Base-by-base conservation (phyloP, 2,113 vertebrate species). In the Grantiella picta region DNA sequence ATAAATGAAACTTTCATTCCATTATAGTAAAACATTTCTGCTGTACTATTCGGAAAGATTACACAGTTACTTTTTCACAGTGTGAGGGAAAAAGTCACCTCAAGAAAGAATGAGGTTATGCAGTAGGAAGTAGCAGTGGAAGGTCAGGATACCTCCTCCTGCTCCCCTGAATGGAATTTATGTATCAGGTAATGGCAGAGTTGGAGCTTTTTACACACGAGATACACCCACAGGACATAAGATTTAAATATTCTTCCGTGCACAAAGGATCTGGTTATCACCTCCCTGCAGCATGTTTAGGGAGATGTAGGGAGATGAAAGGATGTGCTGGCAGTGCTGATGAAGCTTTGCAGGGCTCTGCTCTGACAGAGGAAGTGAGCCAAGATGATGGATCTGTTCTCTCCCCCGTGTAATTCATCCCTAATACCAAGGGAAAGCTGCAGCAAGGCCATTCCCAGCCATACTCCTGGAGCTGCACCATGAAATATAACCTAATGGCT, bases 11-110 rank as follows among this genome's bases (percentile, higher is more conserved):
- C 11, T 25, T 80, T 72, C 15, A 29, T 35, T 57, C 21, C 17
- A 36, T 27, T 59, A 11, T 9, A 57, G 19, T 56, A 56, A 92
- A 88, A 82, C 11, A 44, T 22, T 64, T 63, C 42, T 59, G 1
- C 44, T 63, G 3, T 15, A 27, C 1, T 19, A 2, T 44, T 75
- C 86, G 72, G 33, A 31, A 52, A 60, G 31, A 47, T 68, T 38
- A 24, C 24, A 56, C 0, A 0, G n/a, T 18, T 66, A 50, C 10
- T 29, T 71, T 60, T 54, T 64, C 38, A n/a, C 23, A 38, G 7
- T 2, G 1, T 53, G 15, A 69, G 12, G 6, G 13, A 5, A 40
- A 57, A 88, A 25, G 13, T 8, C 21, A 53, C 38, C 24, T 82
- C 21, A 52, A 19, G 38, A 79, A 35, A 61, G 24, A 56, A 47